Percentiles rank a stretch among this genome's conserved stretches.
Conservation (phyloP, 2,888 invertebrate species). For the Biston betularia region DNA sequence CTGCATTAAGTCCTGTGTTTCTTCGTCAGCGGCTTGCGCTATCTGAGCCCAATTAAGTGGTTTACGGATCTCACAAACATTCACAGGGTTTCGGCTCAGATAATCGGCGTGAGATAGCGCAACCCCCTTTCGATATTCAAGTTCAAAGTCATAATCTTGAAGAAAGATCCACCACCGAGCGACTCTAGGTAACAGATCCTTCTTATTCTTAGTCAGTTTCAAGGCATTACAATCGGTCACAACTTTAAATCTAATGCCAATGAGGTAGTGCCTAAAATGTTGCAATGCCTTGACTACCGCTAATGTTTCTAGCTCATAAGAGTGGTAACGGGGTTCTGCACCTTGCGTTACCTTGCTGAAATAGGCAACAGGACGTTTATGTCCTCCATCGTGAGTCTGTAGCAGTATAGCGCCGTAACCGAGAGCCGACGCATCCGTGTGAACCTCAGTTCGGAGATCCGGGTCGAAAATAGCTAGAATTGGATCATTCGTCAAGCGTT, state of each 20-base stretch:
- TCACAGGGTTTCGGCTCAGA: constrained; percentile 35
- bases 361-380: constrained; percentile 35
- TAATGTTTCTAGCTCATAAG: constrained; percentile 43
- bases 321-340: constrained; percentile 43
- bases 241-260: constrained; percentile 43
- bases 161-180: constrained; percentile 50
- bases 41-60: constrained; percentile 43
- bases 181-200: constrained; percentile 46
- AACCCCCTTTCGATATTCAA: constrained; percentile 45
- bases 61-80: constrained; percentile 1
- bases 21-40: constrained; percentile 44
- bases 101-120: constrained; percentile 41
- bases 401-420: constrained; percentile 39
- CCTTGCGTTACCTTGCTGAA: constrained; percentile 38
- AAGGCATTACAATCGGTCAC: constrained; percentile 51
- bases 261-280: constrained; percentile 46
- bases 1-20: constrained; percentile 41
- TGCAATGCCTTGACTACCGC: constrained; percentile 45
- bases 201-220: constrained; percentile 45
- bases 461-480: constrained; percentile 40
- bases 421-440: constrained; percentile 24
- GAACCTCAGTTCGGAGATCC: constrained; percentile 26
- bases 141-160: constrained; percentile 46
- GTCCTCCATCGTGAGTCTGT: constrained; percentile 20
- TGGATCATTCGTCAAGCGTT: constrained; percentile 34